Conservation (phyloP, 2,888 invertebrate species). For the Epirrhoe tristata region DNA sequence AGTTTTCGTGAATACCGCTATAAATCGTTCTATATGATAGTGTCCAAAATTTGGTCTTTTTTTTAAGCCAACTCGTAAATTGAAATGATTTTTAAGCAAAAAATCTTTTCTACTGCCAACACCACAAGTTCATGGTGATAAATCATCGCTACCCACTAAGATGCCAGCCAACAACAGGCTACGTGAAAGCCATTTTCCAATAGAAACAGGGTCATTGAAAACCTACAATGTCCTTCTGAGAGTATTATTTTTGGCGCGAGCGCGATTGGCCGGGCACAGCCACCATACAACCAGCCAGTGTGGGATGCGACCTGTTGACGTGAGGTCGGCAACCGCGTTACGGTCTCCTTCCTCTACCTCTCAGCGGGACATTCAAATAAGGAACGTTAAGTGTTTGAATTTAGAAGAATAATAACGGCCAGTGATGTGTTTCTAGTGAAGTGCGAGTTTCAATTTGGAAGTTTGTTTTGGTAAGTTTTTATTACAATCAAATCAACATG, state of each 20-base stretch:
- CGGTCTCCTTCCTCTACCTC: slow-evolving; percentile 47
- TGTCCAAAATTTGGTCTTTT: too few relatives aligned
- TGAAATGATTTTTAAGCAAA: not conserved
- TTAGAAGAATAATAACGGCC: slow-evolving; percentile 39
- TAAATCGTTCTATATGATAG: too few relatives aligned
- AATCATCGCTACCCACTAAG: slow-evolving; percentile 58
- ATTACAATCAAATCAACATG: not conserved
- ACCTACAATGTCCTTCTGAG: slow-evolving; percentile 74
- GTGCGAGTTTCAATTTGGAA: slow-evolving; percentile 22
- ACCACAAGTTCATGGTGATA: slow-evolving; percentile 42
- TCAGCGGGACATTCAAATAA: slow-evolving; percentile 64
- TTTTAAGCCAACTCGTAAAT: not conserved
- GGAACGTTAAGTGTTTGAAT: slow-evolving; percentile 43
- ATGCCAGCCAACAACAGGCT: slow-evolving; percentile 63
- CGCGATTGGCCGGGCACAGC: slow-evolving; percentile 65
- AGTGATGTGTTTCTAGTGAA: slow-evolving; percentile 34
- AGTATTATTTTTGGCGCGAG: slow-evolving; percentile 83
- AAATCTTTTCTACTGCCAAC: not conserved
- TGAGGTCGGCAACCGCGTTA: slow-evolving; percentile 69
- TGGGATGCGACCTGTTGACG: slow-evolving; percentile 83
- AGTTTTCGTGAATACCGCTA: too few relatives aligned
- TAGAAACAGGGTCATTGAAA: slow-evolving; percentile 75
- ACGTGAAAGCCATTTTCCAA: slow-evolving; percentile 77
- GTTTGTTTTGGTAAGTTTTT: slow-evolving; percentile 15
- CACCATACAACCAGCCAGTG: slow-evolving; percentile 58